phyloP scores from a whole-genome alignment of 2,113 vertebrate genomes.

The Gavialis gangeticus region DNA sequence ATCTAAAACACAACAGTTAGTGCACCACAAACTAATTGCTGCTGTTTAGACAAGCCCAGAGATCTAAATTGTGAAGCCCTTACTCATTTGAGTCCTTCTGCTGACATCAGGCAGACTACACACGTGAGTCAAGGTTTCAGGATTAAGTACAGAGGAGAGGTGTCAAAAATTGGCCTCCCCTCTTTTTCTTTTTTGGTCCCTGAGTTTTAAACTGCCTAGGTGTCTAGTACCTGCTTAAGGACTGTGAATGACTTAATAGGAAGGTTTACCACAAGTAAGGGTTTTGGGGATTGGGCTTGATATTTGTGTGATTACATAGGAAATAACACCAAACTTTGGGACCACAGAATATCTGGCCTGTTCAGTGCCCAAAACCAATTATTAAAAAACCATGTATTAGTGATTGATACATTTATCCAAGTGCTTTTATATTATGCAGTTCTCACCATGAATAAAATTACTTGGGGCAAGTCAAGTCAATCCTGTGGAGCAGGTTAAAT shows the following conservation, averaged over 20 bases:
- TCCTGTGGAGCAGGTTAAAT: not conserved
- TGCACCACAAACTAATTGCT: too few relatives aligned
- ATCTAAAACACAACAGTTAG: too few relatives aligned
- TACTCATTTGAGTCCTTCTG: not conserved
- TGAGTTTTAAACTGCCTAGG: too few relatives aligned
- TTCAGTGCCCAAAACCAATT: not conserved
- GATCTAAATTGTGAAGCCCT: not conserved
- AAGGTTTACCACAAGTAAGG: not conserved
- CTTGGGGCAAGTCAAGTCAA: not conserved
- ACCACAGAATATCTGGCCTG: not conserved
- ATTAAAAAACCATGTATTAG: not conserved
- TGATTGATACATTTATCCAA: not conserved
- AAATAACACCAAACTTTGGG: not conserved
- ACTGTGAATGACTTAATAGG: not conserved
- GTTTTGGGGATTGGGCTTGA: not conserved
- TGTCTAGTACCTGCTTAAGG: not conserved
- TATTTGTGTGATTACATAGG: not conserved
- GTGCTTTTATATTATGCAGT: not conserved
- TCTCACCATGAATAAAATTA: not conserved
- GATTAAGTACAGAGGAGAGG: not conserved
- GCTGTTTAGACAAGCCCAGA: not conserved
- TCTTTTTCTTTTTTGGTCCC: too few relatives aligned
- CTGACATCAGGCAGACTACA: not conserved
- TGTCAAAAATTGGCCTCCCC: not conserved
- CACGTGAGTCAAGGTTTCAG: not conserved